Evolutionary conservation across 2,113 vertebrate species (phyloP), one percentile per base, ranked within the genome.

Genomic region (Tachuris rubrigastra): DNA sequence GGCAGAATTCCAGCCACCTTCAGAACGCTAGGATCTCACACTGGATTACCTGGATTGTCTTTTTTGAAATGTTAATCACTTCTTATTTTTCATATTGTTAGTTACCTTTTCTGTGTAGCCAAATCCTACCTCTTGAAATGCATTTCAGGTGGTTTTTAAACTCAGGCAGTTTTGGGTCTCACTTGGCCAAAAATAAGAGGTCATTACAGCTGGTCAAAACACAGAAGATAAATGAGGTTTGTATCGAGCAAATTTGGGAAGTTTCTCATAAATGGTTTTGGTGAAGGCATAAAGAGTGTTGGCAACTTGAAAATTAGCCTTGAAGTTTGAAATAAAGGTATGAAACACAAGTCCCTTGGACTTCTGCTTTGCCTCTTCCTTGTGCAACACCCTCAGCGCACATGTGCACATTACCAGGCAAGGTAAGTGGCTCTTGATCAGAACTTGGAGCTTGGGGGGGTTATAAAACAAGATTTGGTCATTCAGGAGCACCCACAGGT

Each of bases 241-340:
- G 31, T 87, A 50, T 12, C 41, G n/a, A 69, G 69, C 35, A 72
- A 89, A 73, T 63, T 75, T 72, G 85, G 52, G 46, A 75, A 81
- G 52, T 62, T 69, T 91, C 55, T 67, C 22, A 47, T 84, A 75
- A 87, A 82, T 78, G 24, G 56, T 81, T 89, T 85, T 68, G n/a
- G 49, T 85, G 33, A 85, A 90, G 35, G 53, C 69, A 93, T 49
- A 65, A 65, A 83, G n/a, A 67, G 14, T 33, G 22, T 60, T 91
- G 90, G 60, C 47, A 91, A 92, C 65, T 82, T 86, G 62, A 25
- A 53, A 80, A 60, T 68, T 59, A 92, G 42, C 28, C 67, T 93
- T 94, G 89, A 74, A 87, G 58, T 86, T 84, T 65, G 42, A 76
- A 97, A 97, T 97, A 97, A 97, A 97, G 31, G 31, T 72, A 41